A percentile compares a stretch with the other conserved stretches of the same genome.
Evolutionary conservation across 2,797 vertebrate species (phyloP).

Genomic region (Poecilia gillii): DNA sequence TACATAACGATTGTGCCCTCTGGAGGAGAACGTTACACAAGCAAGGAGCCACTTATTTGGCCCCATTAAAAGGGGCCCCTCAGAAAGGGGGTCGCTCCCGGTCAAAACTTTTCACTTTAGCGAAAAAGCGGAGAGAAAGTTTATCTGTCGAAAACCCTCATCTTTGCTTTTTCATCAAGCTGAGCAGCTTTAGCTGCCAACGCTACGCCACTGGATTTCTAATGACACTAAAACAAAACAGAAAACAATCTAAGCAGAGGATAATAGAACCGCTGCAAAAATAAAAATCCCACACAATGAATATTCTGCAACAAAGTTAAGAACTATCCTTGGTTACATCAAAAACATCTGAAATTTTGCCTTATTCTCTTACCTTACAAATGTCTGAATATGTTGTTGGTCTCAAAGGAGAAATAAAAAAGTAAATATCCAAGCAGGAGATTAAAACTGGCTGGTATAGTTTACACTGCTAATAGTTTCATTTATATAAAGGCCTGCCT

Average conservation of each 20-base stretch:
- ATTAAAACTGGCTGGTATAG: neutral
- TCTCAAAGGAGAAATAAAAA: neutral
- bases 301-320: neutral
- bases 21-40: constrained; percentile 75
- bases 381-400: neutral
- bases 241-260: neutral
- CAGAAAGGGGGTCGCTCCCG: constrained; percentile 73
- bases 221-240: neutral
- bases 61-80: constrained; percentile 81
- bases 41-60: constrained; percentile 84
- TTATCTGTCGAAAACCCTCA: constrained; percentile 27
- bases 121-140: constrained; percentile 70
- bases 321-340: neutral
- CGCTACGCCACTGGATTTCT: neutral
- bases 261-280: neutral
- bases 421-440: neutral
- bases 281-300: neutral
- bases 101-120: constrained; percentile 80
- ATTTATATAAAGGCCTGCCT: neutral
- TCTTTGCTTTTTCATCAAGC: constrained; percentile 18
- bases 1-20: constrained; percentile 81
- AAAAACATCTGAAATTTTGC: neutral
- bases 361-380: neutral
- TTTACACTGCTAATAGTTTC: neutral
- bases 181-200: neutral